Evolutionary conservation across 2,797 vertebrate genomes (phyloP).

Genomic region (Epinephelus awoara): DNA sequence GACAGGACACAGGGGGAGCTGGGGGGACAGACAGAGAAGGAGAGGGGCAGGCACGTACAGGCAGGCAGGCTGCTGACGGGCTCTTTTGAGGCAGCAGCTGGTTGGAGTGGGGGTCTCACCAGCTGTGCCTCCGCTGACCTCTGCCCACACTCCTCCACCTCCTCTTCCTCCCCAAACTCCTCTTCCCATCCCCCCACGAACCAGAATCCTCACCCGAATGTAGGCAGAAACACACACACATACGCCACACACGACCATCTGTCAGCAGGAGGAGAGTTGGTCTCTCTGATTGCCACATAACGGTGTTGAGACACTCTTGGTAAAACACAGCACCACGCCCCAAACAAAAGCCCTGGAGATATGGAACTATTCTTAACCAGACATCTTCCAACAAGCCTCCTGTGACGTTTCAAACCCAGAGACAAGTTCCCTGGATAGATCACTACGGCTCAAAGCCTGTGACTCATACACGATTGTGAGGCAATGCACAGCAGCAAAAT

Average conservation of each 20-base stretch:
- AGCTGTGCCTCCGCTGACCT: constrained; percentile 86
- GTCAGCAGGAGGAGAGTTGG: constrained; percentile 70
- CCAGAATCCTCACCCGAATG: constrained; percentile 52
- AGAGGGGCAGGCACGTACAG: constrained; percentile 44
- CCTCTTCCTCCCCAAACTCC: constrained; percentile 57
- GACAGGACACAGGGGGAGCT: constrained; percentile 32
- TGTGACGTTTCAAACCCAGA: constrained; percentile 22
- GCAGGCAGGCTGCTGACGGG: constrained; percentile 75
- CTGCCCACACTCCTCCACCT: constrained; percentile 67
- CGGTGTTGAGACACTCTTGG: constrained; percentile 40
- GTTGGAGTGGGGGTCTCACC: constrained; percentile 84
- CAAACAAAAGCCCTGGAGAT: constrained; percentile 55
- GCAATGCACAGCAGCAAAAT: constrained; percentile 23
- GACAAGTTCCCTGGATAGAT: constrained; percentile 41
- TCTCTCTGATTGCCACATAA: constrained; percentile 65
- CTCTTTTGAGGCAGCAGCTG: constrained; percentile 87
- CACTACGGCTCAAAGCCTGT: constrained; percentile 19
- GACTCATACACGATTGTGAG: constrained; percentile 46
- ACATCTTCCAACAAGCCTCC: constrained; percentile 48
- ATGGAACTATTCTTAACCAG: constrained; percentile 54
- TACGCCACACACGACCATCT: constrained; percentile 65
- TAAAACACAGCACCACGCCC: constrained; percentile 55
- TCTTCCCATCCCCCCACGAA: constrained; percentile 56
- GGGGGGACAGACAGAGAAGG: constrained; percentile 26
- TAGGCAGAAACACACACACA: constrained; percentile 46